Evolutionary conservation across 1,140 invertebrate genomes (phyloP), one percentile per base, ranked within the genome.

Genomic region (Lepidostoma basale): DNA sequence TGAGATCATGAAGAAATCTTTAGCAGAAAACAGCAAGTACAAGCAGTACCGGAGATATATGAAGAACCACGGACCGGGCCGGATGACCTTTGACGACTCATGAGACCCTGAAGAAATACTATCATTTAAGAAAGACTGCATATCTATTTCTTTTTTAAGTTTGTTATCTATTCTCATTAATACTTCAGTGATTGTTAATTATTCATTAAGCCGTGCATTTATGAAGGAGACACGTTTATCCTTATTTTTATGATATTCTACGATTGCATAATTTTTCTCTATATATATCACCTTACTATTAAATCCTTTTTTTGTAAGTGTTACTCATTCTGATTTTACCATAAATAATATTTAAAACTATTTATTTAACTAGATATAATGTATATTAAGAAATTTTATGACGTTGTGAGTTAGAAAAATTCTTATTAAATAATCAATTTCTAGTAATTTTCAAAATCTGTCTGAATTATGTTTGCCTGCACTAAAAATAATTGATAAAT

Each of bases 1-100:
- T 73, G 92, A 93, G 72, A 90, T 93, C 76, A 86, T 88, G 72
- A 94, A 93, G 75, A 89, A 88, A 69, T 88, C 92, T 77, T 76
- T 93, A 74, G 90, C 91, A 8, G 89, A 92, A 77, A 92, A 86
- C 82, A 88, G 89, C 42, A 86, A 88, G 75, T 90, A 92, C 75
- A 93, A 93, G 79, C 87, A 90, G 62, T 93, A 93, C 74, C 81
- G 92, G 67, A 80, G 92, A 62, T 93, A 91, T 76, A 87, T 94
- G 78, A 93, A 92, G 77, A 90, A 90, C 73, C 89, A 92, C 78
- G 91, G 91, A 1, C 84, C 88, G 3, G 89, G 89, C 0, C 80
- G 91, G 72, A 90, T 93, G 81, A 91, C 90, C 22, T 93, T 92
- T 81, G 91, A 92, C 76, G 91, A 93, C 77, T 90, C 85, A 69